phyloP scores from a whole-genome alignment of 2,113 vertebrate species.

The Zosterops lateralis region DNA sequence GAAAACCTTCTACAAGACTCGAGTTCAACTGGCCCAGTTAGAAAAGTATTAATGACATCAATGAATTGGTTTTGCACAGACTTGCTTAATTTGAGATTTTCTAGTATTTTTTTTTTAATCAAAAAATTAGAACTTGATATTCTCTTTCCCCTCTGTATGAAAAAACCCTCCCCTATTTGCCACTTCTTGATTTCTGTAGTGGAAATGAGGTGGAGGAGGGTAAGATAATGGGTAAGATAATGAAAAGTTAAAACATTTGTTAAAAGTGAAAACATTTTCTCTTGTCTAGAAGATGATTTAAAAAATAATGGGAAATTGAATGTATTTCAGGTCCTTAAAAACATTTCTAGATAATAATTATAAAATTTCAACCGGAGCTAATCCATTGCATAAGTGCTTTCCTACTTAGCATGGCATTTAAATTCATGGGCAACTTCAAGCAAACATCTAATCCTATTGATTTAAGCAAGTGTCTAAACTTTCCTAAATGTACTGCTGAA shows the following conservation, averaged over 20 bases:
- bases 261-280: neutral
- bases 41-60: neutral
- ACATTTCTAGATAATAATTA: neutral
- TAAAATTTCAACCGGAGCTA: neutral
- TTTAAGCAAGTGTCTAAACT: constrained; percentile 7
- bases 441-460: constrained; percentile 46
- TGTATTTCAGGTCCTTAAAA: neutral
- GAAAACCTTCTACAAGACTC: neutral
- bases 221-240: neutral
- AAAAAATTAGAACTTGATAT: neutral
- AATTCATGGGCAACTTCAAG: constrained; percentile 27
- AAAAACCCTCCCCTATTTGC: neutral
- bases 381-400: constrained; percentile 8
- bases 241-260: neutral
- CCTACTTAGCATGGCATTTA: constrained; percentile 16
- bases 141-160: neutral
- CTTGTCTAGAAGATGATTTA: neutral
- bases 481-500: neutral
- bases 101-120: neutral
- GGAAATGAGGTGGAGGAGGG: neutral
- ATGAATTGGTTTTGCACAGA: neutral
- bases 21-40: neutral
- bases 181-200: neutral
- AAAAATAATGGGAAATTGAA: neutral
- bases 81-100: neutral